Evolutionary conservation across 1,140 invertebrate species (phyloP), one percentile per base, ranked within the genome.

Genomic region (Hyles euphorbiae): DNA sequence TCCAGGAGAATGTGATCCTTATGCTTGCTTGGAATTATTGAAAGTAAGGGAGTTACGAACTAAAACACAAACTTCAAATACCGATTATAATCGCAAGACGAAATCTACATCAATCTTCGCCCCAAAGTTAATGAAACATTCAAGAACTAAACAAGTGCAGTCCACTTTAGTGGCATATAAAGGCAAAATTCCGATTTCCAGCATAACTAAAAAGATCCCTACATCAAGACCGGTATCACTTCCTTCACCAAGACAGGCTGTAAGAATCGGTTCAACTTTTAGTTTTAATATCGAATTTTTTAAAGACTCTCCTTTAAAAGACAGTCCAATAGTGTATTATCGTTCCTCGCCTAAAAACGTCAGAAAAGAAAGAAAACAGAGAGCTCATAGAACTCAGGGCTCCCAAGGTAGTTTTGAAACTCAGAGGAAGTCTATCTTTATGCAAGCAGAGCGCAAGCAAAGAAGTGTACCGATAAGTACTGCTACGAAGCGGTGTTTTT

Each of bases 401-500:
- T 40, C 36, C 5, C 36, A 40, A 8, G 8, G 36, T 8, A 40
- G 36, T 5, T 40, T 5, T 40, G 22, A 22, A 40, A 40, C 36
- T 40, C 36, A 40, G 36, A 5, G 36, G 4, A 52, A 52, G 10
- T 52, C 33, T 5, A 34, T 34, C 5, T 34, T 34, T 12, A 32
- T 45, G 22, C 36, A 54, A 54, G 40, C 40, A 4, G 36, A 3
- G 9, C 5, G 11, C 11, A 54, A 32, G 43, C n/a, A 5, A 22
- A 54, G 12, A 54, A 12, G 43, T 12, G 22, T 54, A 22, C 34
- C 34, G 22, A 22, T 48, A 12, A 6, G n/a, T 54, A 12, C 36
- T 43, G 40, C 12, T 54, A 54, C 73, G 48, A 73, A 73, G 60
- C 54, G 70, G 58, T 76, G 76, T 68, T 74, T 76, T 57, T 78